Base-by-base conservation (phyloP, 2,113 vertebrate species). In the Epinephelus fuscoguttatus region DNA sequence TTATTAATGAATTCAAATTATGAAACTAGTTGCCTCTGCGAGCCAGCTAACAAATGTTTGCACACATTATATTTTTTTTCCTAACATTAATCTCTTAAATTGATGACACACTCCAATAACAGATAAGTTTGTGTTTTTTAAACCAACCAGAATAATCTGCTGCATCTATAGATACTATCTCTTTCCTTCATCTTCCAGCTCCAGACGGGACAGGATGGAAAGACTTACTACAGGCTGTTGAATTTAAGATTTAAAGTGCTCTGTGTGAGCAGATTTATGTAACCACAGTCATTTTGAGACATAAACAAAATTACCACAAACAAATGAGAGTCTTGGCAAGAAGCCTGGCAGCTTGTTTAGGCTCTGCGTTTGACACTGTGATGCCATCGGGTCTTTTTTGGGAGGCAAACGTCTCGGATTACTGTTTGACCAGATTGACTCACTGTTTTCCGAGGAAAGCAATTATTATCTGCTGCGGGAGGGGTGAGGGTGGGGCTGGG, bases 371-470 rank as follows among this genome's bases (percentile, higher is more conserved):
- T 33, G 13, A 18, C 19, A 27, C 25, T 25, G 47, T 1, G 25
- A 12, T 19, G 27, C 33, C 27, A 17, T 4, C 53, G n/a, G 33
- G 56, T 18, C 4, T 1, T 10, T 37, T 15, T 67, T 10, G 30
- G 8, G 21, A 25, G 21, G 15, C 10, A 70, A 15, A n/a, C 19
- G 42, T 45, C 2, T n/a, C 23, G 14, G 4, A 53, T 4, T 21
- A 42, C 21, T 57, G 66, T 78, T 56, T 0, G 0, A 33, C 6
- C 47, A 23, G 59, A 19, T 5, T 50, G 66, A 47, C 2, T 37
- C 40, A 12, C 49, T 15, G 42, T 68, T 67, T 61, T 81, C 45
- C 30, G 9, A 13, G 73, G 57, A 76, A 70, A 50, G 50, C 14
- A 69, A 14, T 69, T 9, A 69, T 55, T 0, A 40, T 9, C 67